Evolutionary conservation across 2,797 vertebrate species (phyloP), one percentile per base, ranked within the genome.

Genomic region (Pseudomugil gertrudae): DNA sequence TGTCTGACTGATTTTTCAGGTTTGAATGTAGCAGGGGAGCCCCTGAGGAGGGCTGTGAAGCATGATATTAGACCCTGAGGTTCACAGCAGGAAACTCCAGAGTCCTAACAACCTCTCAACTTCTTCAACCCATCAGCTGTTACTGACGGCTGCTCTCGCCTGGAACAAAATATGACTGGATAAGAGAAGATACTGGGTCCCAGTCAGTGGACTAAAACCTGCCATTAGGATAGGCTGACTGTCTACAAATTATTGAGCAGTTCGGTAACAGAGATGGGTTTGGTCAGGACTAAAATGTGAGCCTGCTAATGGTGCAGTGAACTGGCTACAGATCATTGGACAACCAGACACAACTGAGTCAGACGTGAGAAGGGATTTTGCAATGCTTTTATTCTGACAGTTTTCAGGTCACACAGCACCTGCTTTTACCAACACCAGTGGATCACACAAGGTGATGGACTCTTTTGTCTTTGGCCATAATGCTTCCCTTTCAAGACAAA

Each of bases 41-140:
- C 48, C 65, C 76, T 45, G 72, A 76, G 61, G 58, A 50, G 81
- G 53, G 71, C 79, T 72, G 64, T 76, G 73, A 80, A 87, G 85
- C 84, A 38, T 88, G 88, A 85, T 84, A 88, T 83, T 83, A 76
- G 67, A 82, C 80, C 73, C 71, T 19, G 48, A 76, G 78, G 76
- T 58, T 64, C 66, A 48, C 76, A 64, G 70, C 32, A 26, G 81
- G 79, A 66, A 64, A 30, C 47, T 30, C 71, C 65, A 62, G 61
- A 75, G 70, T 67, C 72, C 73, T 71, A 73, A 87, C 65, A 70
- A 74, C 79, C 78, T 66, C 72, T 67, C 74, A 77, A 78, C 61
- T 64, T 78, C 77, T 78, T 72, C 4, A 13, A 50, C 36, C 61
- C 45, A 11, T 78, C 74, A 14, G 43, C 76, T 68, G 61, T 84